Base-by-base conservation (phyloP, 1,140 invertebrate species). In the Drosophila nasuta region DNA sequence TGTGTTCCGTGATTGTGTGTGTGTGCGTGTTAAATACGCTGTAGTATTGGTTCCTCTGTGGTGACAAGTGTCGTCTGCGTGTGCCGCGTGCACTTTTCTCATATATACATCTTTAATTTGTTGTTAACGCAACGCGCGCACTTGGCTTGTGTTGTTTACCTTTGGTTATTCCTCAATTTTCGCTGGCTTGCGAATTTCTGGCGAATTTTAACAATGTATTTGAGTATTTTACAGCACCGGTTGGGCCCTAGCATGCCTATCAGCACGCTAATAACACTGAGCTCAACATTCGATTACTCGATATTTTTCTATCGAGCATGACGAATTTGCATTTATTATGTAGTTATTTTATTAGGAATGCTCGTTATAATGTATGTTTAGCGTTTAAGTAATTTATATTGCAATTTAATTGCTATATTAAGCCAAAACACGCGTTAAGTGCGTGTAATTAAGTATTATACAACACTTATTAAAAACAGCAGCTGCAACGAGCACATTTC, bases 71-170 rank as follows among this genome's bases (percentile, higher is more conserved):
- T 87, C 78, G 75, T 87, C 78, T 87, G 72, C 58, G 58, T 85
- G 58, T 85, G 75, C 81, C 65, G 68, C 58, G 57, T 75, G 64
- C 54, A 67, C 58, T 58, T 71, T 71, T 56, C 67, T 79, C 68
- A 77, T 88, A 80, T 87, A 82, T 69, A 80, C 83, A 88, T 87
- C 77, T 71, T 87, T 25, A 25, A 83, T 73, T 74, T 74, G 60
- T 79, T 68, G 75, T 83, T 72, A 67, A 76, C 63, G 76, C 72
- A 77, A 69, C 70, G 67, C 72, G 73, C 71, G 80, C 72, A 77
- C 51, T 68, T 77, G 49, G 25, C 46, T 78, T 74, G 20, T 25
- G 20, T 25, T 25, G 60, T 82, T 83, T 68, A 77, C 80, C 74
- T 69, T 25, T 75, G 52, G 7, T 79, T 79, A 70, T 77, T 82